Percentiles rank a stretch among this genome's conserved stretches.
These are phyloP conservation scores for Heteronetta atricapilla DNA, from an alignment of 2,113 vertebrate genomes.

Conservation along the genomic window DNA sequence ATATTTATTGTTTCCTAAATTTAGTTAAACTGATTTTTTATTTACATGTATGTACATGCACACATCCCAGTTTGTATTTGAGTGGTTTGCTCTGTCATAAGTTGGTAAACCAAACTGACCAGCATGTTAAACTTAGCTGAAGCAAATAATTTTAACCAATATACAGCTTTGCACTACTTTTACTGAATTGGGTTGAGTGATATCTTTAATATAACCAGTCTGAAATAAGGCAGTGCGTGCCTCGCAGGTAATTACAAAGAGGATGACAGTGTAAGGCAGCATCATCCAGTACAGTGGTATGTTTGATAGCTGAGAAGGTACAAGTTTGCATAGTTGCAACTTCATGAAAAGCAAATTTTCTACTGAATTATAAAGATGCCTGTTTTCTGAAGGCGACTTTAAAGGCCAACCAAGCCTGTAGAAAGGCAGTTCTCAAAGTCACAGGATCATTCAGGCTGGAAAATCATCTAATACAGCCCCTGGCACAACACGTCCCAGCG, in stretches of 20 bases:
- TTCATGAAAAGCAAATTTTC: not conserved
- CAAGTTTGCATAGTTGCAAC: not conserved
- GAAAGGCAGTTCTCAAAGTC: not conserved
- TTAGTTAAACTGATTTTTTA: not conserved
- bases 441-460: not conserved
- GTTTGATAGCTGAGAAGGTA: not conserved
- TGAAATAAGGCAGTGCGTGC: not conserved
- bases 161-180: not conserved
- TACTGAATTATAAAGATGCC: not conserved
- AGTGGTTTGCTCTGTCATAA: not conserved
- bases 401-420: not conserved
- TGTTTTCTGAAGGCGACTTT: not conserved
- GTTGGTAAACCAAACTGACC: not conserved
- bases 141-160: not conserved
- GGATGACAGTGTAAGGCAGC: not conserved
- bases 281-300: accelerated
- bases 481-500: not conserved
- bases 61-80: not conserved
- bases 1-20: not conserved
- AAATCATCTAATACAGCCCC: not conserved
- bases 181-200: not conserved
- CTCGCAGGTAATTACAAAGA: not conserved
- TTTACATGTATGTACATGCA: not conserved
- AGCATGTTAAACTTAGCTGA: not conserved
- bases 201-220: not conserved